Percentiles rank a stretch among this genome's conserved stretches.
phyloP scores from a whole-genome alignment of 2,113 vertebrate species.

The Turnix velox region DNA sequence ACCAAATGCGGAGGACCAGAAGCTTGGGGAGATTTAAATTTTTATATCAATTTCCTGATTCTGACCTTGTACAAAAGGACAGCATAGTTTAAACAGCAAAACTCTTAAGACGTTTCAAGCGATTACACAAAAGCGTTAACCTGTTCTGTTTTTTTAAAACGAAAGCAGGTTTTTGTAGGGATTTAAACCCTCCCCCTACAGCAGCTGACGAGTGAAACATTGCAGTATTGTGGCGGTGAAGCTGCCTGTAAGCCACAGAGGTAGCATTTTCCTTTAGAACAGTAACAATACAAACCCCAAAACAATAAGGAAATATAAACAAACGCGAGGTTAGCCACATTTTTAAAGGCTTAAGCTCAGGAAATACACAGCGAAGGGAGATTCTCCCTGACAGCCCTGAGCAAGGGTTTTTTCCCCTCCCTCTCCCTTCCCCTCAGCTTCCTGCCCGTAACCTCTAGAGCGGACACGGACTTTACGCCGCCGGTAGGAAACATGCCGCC shows the following conservation, averaged over 20 bases:
- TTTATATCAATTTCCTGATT: not conserved
- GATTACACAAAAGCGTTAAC: not conserved
- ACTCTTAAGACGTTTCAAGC: not conserved
- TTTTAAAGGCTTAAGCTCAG: not conserved
- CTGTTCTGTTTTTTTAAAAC: rapidly evolving
- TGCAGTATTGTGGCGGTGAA: not conserved
- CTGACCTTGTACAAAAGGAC: not conserved
- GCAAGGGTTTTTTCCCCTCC: not conserved
- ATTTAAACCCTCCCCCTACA: not conserved
- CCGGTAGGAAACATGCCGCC: rapidly evolving
- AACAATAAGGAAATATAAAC: not conserved
- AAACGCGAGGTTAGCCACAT: not conserved
- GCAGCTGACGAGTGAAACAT: not conserved
- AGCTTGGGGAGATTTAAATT: not conserved
- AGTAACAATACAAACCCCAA: not conserved
- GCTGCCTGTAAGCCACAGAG: not conserved
- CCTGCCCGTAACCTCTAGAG: not conserved
- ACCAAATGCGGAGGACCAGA: not conserved
- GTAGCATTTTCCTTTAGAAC: not conserved
- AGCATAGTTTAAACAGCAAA: not conserved
- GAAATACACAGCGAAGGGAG: not conserved
- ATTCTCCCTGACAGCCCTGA: rapidly evolving
- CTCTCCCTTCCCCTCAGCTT: not conserved
- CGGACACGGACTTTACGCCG: not conserved
- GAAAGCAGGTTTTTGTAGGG: not conserved